Percentiles rank a stretch among this genome's conserved stretches.
These are phyloP conservation scores for Labroides dimidiatus DNA, from an alignment of 2,797 vertebrate species.

Conservation along the genomic window DNA sequence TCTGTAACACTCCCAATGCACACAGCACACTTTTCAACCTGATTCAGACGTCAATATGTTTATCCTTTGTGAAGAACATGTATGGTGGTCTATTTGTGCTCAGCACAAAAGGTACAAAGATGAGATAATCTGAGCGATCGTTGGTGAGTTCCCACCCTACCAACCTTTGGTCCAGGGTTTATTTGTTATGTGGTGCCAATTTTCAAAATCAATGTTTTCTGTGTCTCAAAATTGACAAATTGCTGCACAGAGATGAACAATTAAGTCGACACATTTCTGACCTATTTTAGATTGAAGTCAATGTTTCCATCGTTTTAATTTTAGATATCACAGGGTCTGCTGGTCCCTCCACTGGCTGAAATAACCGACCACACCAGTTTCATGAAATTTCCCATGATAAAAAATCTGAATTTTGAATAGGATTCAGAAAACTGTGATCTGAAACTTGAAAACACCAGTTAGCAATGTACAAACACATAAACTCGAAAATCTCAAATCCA, in stretches of 20 bases:
- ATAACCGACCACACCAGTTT: neutral
- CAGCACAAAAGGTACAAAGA: neutral
- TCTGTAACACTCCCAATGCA: slow-evolving; percentile 24
- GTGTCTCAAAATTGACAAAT: too few relatives aligned
- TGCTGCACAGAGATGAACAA: too few relatives aligned
- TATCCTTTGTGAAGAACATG: neutral
- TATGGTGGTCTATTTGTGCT: neutral
- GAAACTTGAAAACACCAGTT: too few relatives aligned
- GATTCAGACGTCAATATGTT: neutral
- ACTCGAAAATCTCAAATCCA: too few relatives aligned
- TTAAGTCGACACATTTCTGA: too few relatives aligned
- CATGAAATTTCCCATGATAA: neutral
- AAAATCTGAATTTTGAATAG: too few relatives aligned
- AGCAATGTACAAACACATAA: too few relatives aligned
- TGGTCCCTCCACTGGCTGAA: too few relatives aligned
- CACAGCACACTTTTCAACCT: slow-evolving; percentile 1
- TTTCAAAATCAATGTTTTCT: neutral
- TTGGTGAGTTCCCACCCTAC: neutral
- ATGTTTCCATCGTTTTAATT: too few relatives aligned
- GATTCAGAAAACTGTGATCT: too few relatives aligned
- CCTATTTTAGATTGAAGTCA: too few relatives aligned
- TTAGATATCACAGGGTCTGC: too few relatives aligned
- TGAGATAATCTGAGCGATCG: neutral
- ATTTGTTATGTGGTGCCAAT: neutral
- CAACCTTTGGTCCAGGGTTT: neutral